These are phyloP conservation scores for Coelinius sp. DNA, from an alignment of 2,888 invertebrate genomes.

Conservation along the genomic window DNA sequence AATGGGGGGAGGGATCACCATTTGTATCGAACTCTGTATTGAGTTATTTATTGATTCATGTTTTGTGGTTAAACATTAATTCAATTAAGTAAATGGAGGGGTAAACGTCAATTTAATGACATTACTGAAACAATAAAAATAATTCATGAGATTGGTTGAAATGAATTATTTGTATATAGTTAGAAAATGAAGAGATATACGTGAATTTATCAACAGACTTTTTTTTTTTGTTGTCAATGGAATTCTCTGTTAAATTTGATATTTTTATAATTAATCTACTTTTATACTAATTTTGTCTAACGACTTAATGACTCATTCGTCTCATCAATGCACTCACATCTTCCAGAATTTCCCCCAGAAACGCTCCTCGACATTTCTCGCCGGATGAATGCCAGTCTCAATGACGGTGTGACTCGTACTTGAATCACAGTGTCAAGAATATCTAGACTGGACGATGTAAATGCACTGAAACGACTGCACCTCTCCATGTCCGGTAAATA, in stretches of 20 bases:
- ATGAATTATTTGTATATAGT: no score
- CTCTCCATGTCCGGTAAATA: constrained; percentile 55
- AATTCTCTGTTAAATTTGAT: no score
- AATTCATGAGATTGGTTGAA: no score
- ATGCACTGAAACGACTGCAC: constrained; percentile 52
- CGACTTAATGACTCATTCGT: neutral
- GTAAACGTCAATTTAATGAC: no score
- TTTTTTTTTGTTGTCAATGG: no score
- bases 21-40: neutral
- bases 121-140: no score
- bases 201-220: no score
- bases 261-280: neutral
- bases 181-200: no score
- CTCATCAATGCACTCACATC: neutral
- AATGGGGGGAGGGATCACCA: neutral
- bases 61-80: neutral
- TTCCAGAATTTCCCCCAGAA: neutral
- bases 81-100: neutral
- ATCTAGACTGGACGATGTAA: constrained; percentile 45
- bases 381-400: constrained; percentile 44
- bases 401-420: constrained; percentile 53
- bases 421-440: constrained; percentile 59
- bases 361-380: neutral
- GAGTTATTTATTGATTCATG: neutral
- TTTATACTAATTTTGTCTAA: neutral